Base-by-base conservation (phyloP, 2,888 invertebrate genomes). In the Leuctra nigra region DNA sequence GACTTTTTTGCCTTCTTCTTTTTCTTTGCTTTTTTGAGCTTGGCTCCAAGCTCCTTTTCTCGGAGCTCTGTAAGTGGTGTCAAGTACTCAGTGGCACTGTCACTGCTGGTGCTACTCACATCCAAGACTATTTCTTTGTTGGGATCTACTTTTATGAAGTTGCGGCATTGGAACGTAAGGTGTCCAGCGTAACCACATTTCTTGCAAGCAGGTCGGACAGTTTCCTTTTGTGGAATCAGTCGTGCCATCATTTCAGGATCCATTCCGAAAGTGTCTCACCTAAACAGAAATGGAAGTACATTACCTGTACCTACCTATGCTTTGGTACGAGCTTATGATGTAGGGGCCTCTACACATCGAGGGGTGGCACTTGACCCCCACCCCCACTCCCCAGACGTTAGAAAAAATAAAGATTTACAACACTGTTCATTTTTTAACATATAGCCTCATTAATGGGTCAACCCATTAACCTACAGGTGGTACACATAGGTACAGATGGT, bases 121-220 rank as follows among this genome's bases (percentile, higher is more conserved):
- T 96, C 96, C 56, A 96, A 72, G 1, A 96, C 87, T 65, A 91
- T 87, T 68, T 94, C 95, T 69, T 91, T 93, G 68, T 91, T 87
- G 0, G 95, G 94, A 68, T 96, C 93, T 23, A 94, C 73, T 79
- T 94, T 91, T 57, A 95, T 84, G 71, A 96, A 95, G 73, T 97
- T 97, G 65, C 95, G 78, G 68, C 96, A 97, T 70, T 97, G 96
- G 72, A 88, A 96, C 13, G 97, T 96, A 65, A 97, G 78, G 72
- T 97, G 96, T 1, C 96, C 96, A 60, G 92, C 90, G 73, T 95
- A 95, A 63, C 96, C 95, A 77, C 95, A 96, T 73, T 93, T 94
- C 70, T 90, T 92, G 70, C 95, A 95, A 0, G 94, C 91, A 18
- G 91, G 87, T 46, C 91, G 77, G n/a, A 83, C 76, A 24, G 80